Percentiles rank a stretch among this genome's conserved stretches.
phyloP scores from a whole-genome alignment of 1,140 invertebrate species.

The Chymomyza costata region DNA sequence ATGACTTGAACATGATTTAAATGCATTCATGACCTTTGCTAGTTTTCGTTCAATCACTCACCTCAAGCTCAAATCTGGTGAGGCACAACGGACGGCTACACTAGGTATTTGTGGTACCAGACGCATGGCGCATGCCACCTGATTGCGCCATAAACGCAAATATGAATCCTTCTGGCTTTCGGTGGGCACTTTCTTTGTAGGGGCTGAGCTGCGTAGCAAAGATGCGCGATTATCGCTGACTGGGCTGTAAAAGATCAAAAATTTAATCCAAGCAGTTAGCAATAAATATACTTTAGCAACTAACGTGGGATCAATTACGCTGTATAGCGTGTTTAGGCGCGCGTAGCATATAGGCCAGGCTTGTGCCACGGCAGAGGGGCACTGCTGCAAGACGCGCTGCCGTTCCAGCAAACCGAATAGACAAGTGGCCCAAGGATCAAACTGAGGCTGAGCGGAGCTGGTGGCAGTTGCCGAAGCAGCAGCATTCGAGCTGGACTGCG shows the following conservation, averaged over 20 bases:
- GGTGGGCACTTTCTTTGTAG: constrained; percentile 85
- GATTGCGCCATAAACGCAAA: constrained; percentile 94
- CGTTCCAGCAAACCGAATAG: constrained; percentile 90
- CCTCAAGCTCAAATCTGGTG: constrained; percentile 93
- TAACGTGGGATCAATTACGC: constrained; percentile 96
- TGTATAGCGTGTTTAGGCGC: constrained; percentile 91
- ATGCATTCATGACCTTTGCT: neutral
- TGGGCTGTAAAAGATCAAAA: constrained; percentile 80
- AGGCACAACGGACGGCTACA: constrained; percentile 90
- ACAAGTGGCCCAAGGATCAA: constrained; percentile 92
- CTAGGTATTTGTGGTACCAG: constrained; percentile 91
- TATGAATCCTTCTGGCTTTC: constrained; percentile 90
- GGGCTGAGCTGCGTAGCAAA: constrained; percentile 85
- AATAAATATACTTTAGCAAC: constrained; percentile 33
- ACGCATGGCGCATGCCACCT: constrained; percentile 94
- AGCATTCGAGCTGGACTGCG: constrained; percentile 47
- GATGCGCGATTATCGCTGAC: constrained; percentile 97
- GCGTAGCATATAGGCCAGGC: constrained; percentile 97
- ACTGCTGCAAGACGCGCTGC: constrained; percentile 85
- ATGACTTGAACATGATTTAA: too few species aligned
- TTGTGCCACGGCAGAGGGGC: constrained; percentile 89
- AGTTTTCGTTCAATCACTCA: too few species aligned
- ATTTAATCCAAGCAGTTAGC: neutral
- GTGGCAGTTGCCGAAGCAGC: constrained; percentile 22
- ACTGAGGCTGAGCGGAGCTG: constrained; percentile 56